Evolutionary conservation across 2,113 vertebrate species (phyloP).

Genomic region (Meles meles): DNA sequence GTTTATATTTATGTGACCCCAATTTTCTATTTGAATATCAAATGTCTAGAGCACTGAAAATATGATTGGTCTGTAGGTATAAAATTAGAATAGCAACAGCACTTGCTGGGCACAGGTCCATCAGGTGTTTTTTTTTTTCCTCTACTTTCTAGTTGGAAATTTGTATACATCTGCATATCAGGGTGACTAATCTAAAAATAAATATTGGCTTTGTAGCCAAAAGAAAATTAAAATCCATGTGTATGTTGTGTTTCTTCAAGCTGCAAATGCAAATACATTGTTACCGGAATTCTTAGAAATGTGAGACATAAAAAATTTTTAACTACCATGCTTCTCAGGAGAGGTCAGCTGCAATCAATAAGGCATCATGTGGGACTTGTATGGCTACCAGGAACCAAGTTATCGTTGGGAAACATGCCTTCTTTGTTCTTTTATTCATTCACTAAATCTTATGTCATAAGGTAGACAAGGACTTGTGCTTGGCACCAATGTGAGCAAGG

Average conservation of each 20-base stretch:
- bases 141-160: slow-evolving; percentile 2
- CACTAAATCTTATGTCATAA: neutral
- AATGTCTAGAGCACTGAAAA: neutral
- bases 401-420: neutral
- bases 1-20: neutral
- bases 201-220: neutral
- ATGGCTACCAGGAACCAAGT: neutral
- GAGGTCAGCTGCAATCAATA: neutral
- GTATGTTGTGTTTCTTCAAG: neutral
- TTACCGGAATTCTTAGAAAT: slow-evolving; percentile 19
- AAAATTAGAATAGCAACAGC: slow-evolving; percentile 3
- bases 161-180: neutral
- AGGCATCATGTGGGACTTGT: neutral
- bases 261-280: neutral
- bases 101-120: neutral
- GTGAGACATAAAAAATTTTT: neutral
- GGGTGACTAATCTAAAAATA: neutral
- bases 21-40: slow-evolving; percentile 25
- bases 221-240: slow-evolving; percentile 10
- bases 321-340: neutral
- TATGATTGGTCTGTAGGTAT: neutral
- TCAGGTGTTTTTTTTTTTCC: neutral
- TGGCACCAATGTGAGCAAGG: neutral
- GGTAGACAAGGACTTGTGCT: neutral
- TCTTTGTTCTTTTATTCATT: neutral